Conservation (phyloP, 2,113 vertebrate species). For the Ptilorrhoa leucosticta region DNA sequence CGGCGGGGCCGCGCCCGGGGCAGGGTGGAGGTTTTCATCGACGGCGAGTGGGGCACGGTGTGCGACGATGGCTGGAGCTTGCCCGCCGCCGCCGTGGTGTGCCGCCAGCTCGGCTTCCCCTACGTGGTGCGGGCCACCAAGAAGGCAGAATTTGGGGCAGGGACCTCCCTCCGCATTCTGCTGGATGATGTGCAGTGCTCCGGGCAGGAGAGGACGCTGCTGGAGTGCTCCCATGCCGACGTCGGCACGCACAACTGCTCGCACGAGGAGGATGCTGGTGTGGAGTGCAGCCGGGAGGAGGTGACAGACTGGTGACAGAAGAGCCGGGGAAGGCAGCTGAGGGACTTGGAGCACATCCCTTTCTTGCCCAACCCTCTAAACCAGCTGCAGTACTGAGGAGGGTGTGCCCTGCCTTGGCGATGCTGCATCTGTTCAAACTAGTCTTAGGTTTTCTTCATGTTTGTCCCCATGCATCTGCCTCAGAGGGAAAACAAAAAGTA, state of each 20-base stretch:
- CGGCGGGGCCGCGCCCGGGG: constrained; percentile 64
- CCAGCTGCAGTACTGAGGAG: background rate
- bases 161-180: constrained; percentile 76
- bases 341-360: background rate
- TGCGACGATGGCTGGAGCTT: constrained; percentile 87
- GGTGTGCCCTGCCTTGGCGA: background rate
- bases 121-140: constrained; percentile 76
- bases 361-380: background rate
- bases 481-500: background rate
- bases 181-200: constrained; percentile 87
- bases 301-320: background rate
- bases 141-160: constrained; percentile 86
- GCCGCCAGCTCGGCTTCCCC: constrained; percentile 86
- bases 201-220: constrained; percentile 79
- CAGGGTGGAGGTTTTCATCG: constrained; percentile 83
- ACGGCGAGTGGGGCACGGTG: constrained; percentile 86
- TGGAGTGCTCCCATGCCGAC: constrained; percentile 80
- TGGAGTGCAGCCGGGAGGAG: constrained; percentile 77
- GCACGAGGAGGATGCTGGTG: constrained; percentile 90
- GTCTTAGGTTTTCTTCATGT: background rate
- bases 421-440: background rate
- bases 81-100: constrained; percentile 80
- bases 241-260: constrained; percentile 83
- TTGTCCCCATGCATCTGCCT: background rate
- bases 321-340: background rate